Base-by-base conservation (phyloP, 2,113 vertebrate genomes). In the Chloropsis cyanopogon region DNA sequence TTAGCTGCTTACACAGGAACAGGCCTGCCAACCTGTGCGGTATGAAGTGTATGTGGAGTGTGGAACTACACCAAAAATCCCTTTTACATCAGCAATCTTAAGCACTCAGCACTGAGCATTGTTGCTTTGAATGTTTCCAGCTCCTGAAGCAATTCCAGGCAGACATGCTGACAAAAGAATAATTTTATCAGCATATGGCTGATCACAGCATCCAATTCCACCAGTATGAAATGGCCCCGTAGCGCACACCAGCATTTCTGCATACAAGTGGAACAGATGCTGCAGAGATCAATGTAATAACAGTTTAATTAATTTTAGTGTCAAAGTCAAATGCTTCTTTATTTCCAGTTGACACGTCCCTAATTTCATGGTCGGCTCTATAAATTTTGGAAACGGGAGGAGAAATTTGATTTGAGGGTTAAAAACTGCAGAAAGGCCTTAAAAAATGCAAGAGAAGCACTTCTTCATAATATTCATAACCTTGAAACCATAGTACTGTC, bases 161-260 rank as follows among this genome's bases (percentile, higher is more conserved):
- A 95, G 93, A 90, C 84, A 47, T 10, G 49, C 76, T 79, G 86
- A 96, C 92, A 97, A 97, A 96, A 96, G 92, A 90, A 93, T 88
- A 94, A 92, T 96, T 93, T 95, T 88, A 94, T 93, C 90, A 95
- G 92, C 92, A 95, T 95, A 96, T 95, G 92, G 92, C 90, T 92
- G 86, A 95, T 96, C 86, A 68, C 60, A 92, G 95, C 92, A 88
- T 86, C 95, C 92, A 92, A 92, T 93, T 96, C 82, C 93, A 94
- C 65, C 88, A 81, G n/a, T 84, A 20, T 33, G 86, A 93, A 88
- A 88, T 1, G n/a, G 92, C 88, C 82, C 82, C 10, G 0, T 57
- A 82, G 88, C 0, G 1, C 80, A 86, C 85, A 82, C 69, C 39
- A 88, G 69, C 90, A 79, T 86, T 95, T 75, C 88, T 86, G 86